Evolutionary conservation across 2,797 vertebrate species (phyloP).

Genomic region (Enoplosus armatus): DNA sequence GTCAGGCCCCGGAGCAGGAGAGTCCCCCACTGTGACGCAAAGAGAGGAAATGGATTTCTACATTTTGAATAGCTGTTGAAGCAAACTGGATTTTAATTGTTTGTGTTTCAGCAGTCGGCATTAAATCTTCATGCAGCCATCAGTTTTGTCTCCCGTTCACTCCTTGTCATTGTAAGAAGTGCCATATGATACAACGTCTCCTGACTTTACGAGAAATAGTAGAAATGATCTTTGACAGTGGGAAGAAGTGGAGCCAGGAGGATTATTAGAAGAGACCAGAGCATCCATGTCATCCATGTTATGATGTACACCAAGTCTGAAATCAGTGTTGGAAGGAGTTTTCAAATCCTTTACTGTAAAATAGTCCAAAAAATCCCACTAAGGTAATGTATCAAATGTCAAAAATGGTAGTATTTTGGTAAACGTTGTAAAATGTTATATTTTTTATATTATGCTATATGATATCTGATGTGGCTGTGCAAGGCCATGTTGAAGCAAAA

Average conservation of each 20-base stretch:
- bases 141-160: slow-evolving; percentile 26
- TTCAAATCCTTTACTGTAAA: not conserved
- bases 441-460: too few species aligned
- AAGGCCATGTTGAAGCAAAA: not conserved
- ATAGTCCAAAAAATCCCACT: slow-evolving; percentile 13
- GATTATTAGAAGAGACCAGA: slow-evolving; percentile 29
- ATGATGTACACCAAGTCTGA: not conserved
- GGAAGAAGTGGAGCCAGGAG: slow-evolving; percentile 10
- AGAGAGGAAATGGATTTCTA: slow-evolving; percentile 28
- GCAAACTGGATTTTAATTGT: slow-evolving; percentile 22
- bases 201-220: not conserved
- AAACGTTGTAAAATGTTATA: not conserved
- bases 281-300: not conserved
- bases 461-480: slow-evolving; percentile 1
- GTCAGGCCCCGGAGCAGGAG: slow-evolving; percentile 64
- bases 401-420: slow-evolving; percentile 27
- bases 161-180: slow-evolving; percentile 22
- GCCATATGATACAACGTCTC: slow-evolving; percentile 26
- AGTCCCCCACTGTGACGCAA: slow-evolving; percentile 51
- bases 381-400: too few species aligned
- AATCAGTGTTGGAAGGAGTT: not conserved
- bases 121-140: slow-evolving; percentile 21
- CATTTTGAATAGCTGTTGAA: slow-evolving; percentile 12
- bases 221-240: slow-evolving; percentile 22
- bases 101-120: slow-evolving; percentile 29